Evolutionary conservation across 2,113 vertebrate species (phyloP).

Genomic region (Notothenia rossii): DNA sequence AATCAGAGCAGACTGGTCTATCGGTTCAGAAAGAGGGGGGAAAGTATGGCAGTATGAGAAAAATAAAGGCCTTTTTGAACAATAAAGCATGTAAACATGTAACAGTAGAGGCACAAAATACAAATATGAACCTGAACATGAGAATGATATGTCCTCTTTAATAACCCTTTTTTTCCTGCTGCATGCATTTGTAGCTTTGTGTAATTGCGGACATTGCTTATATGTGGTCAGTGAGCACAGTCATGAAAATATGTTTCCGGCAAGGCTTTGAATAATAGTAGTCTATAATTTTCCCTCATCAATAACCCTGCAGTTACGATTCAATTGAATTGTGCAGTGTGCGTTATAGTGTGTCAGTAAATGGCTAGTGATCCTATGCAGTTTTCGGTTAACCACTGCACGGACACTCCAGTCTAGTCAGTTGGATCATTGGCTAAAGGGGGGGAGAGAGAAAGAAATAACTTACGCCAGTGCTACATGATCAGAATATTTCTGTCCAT

Average conservation of each 20-base stretch:
- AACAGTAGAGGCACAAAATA: too few relatives aligned
- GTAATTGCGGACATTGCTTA: not conserved
- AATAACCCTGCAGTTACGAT: constrained; percentile 56
- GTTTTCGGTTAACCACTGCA: constrained; percentile 51
- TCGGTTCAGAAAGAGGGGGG: too few relatives aligned
- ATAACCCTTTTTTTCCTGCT: not conserved
- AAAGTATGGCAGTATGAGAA: too few relatives aligned
- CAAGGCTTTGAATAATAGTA: constrained; percentile 6
- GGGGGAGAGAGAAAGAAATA: constrained; percentile 39
- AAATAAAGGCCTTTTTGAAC: too few relatives aligned
- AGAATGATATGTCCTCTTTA: not conserved
- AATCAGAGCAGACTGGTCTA: too few relatives aligned
- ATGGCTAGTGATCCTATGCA: constrained; percentile 54
- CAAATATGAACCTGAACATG: too few relatives aligned
- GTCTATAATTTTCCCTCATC: constrained; percentile 18
- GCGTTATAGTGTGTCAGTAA: constrained; percentile 52
- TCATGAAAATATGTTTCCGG: not conserved
- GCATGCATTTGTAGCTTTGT: not conserved
- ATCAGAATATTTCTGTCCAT: constrained; percentile 64
- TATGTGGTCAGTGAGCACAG: constrained; percentile 9
- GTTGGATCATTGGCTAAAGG: constrained; percentile 32
- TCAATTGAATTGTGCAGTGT: constrained; percentile 53
- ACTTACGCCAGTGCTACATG: constrained; percentile 64
- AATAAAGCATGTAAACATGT: too few relatives aligned
- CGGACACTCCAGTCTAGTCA: constrained; percentile 26